Conservation (phyloP, 2,797 vertebrate species). For the Pseudopleuronectes americanus region DNA sequence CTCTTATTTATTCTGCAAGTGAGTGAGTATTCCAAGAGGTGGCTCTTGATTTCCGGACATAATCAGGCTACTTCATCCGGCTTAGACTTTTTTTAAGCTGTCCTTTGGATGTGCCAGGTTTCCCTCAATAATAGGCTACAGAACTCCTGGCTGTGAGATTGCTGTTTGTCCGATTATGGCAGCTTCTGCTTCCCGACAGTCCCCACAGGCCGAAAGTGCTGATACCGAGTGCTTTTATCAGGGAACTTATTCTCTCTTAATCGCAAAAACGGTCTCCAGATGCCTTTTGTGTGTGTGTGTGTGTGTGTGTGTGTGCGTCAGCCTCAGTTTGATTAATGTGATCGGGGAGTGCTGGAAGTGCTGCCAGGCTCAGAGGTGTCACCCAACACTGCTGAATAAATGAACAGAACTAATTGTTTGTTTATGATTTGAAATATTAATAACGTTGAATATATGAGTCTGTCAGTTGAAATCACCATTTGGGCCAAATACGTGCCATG, state of each 20-base stretch:
- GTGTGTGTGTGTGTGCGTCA: conserved; percentile 55
- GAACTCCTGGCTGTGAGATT: conserved; percentile 70
- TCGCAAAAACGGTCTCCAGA: conserved; percentile 74
- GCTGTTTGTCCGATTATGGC: conserved; percentile 72
- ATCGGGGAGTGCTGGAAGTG: conserved; percentile 69
- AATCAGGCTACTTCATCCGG: conserved; percentile 53
- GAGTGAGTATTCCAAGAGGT: conserved; percentile 32
- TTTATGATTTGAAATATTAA: conserved; percentile 80
- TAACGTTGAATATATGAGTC: conserved; percentile 59
- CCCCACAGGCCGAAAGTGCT: conserved; percentile 68
- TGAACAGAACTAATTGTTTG: conserved; percentile 79
- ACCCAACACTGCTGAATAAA: conserved; percentile 72
- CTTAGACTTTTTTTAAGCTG: conserved; percentile 33
- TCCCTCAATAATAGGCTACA: conserved; percentile 57
- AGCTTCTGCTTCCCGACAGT: conserved; percentile 63
- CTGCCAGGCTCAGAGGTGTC: conserved; percentile 71
- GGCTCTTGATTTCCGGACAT: conserved; percentile 56
- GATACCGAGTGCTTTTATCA: conserved; percentile 67
- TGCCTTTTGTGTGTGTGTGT: conserved; percentile 57
- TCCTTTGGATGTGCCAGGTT: conserved; percentile 55
- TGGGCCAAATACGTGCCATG: conserved; percentile 47
- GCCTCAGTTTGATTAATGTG: conserved; percentile 82
- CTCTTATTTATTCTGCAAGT: conserved; percentile 50
- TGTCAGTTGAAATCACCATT: conserved; percentile 51
- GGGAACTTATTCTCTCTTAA: conserved; percentile 76